Conservation (phyloP, 1,140 invertebrate species). For the Halictus rubicundus region DNA sequence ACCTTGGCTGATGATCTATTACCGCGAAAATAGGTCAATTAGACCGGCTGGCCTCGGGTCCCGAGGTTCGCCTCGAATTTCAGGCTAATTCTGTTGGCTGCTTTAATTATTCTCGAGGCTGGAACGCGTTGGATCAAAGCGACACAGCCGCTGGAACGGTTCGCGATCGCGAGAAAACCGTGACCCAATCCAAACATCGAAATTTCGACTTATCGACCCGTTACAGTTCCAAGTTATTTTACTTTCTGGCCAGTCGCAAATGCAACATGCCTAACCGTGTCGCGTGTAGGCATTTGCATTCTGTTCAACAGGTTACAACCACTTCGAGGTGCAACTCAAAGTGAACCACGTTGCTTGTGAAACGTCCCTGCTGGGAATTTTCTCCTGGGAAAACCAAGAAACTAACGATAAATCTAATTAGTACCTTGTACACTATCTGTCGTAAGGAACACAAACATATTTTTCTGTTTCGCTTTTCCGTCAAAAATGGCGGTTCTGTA, state of each 20-base stretch:
- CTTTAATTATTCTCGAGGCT: slow-evolving; percentile 55
- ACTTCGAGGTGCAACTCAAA: too few relatives aligned
- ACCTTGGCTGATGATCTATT: slow-evolving; percentile 61
- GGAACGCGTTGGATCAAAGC: slow-evolving; percentile 53
- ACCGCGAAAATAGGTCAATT: slow-evolving; percentile 67
- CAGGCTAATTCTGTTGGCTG: slow-evolving; percentile 62
- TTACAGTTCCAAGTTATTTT: background rate
- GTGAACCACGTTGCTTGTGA: too few relatives aligned
- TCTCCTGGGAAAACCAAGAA: too few relatives aligned
- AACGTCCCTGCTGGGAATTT: too few relatives aligned
- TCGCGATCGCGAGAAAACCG: slow-evolving; percentile 36
- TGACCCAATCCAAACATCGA: background rate
- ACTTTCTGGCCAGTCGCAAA: background rate
- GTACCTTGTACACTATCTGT: too few relatives aligned
- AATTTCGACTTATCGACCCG: background rate
- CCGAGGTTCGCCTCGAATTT: slow-evolving; percentile 59
- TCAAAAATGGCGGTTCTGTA: too few relatives aligned
- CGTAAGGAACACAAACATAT: too few relatives aligned
- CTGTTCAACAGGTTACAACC: too few relatives aligned
- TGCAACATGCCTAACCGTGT: background rate
- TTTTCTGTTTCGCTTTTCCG: too few relatives aligned
- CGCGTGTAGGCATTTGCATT: background rate
- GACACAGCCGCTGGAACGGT: slow-evolving; percentile 43
- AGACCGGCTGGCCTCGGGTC: slow-evolving; percentile 52
- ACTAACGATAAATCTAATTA: too few relatives aligned